Percentiles rank a stretch among this genome's conserved stretches.
Evolutionary conservation across 1,140 invertebrate genomes (phyloP).

Genomic region (Venustaconcha ellipsiformis): DNA sequence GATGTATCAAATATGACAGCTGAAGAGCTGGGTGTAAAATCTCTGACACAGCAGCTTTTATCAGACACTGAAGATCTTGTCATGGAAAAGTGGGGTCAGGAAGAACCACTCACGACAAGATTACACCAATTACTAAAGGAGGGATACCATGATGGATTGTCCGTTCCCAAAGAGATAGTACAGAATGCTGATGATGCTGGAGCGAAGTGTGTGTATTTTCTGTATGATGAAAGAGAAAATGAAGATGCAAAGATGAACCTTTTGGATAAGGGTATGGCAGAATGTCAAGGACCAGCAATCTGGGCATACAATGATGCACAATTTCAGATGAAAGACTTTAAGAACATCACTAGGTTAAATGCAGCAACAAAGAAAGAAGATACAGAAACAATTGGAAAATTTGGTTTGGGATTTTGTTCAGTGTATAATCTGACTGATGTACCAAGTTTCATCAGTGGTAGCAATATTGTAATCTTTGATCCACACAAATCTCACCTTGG

Average conservation of each 20-base stretch:
- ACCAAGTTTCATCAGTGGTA: conserved; percentile 17
- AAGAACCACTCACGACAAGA: conserved; percentile 50
- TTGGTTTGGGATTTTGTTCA: conserved; percentile 26
- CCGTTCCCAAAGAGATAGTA: conserved; percentile 58
- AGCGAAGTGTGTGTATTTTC: conserved; percentile 57
- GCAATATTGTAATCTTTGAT: conserved; percentile 20
- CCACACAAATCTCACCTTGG: conserved; percentile 18
- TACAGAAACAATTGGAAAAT: conserved; percentile 27
- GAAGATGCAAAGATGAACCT: conserved; percentile 37
- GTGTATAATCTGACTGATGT: conserved; percentile 30
- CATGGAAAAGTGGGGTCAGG: conserved; percentile 46
- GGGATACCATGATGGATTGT: conserved; percentile 52
- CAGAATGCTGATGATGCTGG: conserved; percentile 70
- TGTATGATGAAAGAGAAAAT: conserved; percentile 57
- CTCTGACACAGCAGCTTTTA: conserved; percentile 34
- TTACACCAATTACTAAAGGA: conserved; percentile 37
- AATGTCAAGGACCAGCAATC: conserved; percentile 54
- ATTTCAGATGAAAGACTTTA: conserved; percentile 53
- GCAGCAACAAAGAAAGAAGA: conserved; percentile 16
- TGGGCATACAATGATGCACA: conserved; percentile 54
- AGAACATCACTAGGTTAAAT: conserved; percentile 48
- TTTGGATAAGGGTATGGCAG: conserved; percentile 45
- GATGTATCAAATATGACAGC: conserved; percentile 36
- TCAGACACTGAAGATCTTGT: conserved; percentile 33
- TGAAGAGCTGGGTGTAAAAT: conserved; percentile 42